Base-by-base conservation (phyloP, 2,888 invertebrate genomes). In the Acanthoscelides obtectus region DNA sequence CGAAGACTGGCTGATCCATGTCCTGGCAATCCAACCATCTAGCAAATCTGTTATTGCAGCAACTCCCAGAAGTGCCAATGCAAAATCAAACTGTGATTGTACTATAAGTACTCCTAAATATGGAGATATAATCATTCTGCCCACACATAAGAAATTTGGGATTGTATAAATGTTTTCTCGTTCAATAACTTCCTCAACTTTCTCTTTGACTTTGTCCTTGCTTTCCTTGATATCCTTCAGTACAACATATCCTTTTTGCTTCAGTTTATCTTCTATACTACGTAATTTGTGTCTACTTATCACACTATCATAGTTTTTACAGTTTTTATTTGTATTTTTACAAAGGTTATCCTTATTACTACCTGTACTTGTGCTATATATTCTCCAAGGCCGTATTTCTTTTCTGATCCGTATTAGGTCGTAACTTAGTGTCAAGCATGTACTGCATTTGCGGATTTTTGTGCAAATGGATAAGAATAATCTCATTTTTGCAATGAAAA, bases 21-120 rank as follows among this genome's bases (percentile, higher is more conserved):
- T 94, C 72, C 99, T 89, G 0, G 99, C 99, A 82, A 99, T 98
- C 91, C 94, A 97, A 6, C 99, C 99, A 88, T 99, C 99, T 70
- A 96, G 84, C 95, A 97, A 85, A 87, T 99, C 99, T 67, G 97
- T 95, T 0, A 97, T 83, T 75, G 97, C 98, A 76, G 98, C 98
- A 80, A 94, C 87, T 25, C 92, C 89, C 80, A 99, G 89, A 71
- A 99, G 84, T 69, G 91, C 92, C 76, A 97, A 88, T 0, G 98
- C 98, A 76, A 92, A 86, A 80, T 90, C 87, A 85, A 93, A 98
- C 77, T 94, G 88, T 22, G 93, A 91, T 79, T 94, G 90, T 20
- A 98, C 84, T 77, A 99, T 95, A 67, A 97, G 89, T 85, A 95
- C 94, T 22, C 96, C 96, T 75, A 99, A 88, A 81, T 94, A 92